Base-by-base conservation (phyloP, 2,888 invertebrate species). In the Zygothrica quintamaculata region DNA sequence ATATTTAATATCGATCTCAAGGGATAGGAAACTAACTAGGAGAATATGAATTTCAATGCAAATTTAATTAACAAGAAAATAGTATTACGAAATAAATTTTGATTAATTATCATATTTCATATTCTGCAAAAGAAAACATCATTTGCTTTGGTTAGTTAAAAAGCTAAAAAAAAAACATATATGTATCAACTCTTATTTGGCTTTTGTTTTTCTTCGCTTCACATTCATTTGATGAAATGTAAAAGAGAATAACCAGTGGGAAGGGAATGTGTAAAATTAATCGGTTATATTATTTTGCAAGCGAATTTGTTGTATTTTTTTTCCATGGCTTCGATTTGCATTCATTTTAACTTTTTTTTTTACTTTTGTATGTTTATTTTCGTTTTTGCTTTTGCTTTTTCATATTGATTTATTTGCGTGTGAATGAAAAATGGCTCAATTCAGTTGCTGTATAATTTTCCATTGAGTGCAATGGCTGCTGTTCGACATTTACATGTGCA, bases 371-470 rank as follows among this genome's bases (percentile, higher is more conserved):
- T 7, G 7, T 29, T 18, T 13, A 7, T 12, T 29, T 34, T 2
- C n/a, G 13, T 5, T 1, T 34, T 34, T 34, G 2, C 3, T 40
- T 59, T 36, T 12, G 18, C 4, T 34, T 9, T 16, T 46, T 50
- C 18, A 47, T 40, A 55, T 59, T 58, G 53, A 60, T 71, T 80
- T 55, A 59, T 62, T 77, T 73, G 65, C 47, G 18, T 47, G 62
- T 51, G 47, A 59, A 36, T 50, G 39, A 46, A 53, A 62, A 42
- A 18, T 29, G 29, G n/a, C 36, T 36, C 46, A 48, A 56, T 40
- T 26, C 58, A 33, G 22, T 39, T 29, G 64, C 65, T 8, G 33
- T 71, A 48, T 55, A 57, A 61, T 58, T 61, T 72, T 34, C 3
- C 37, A 57, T 33, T 52, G 46, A 71, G 40, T 53, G 68, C 56